phyloP scores from a whole-genome alignment of 2,113 vertebrate species.

The Neolamprologus sp. region DNA sequence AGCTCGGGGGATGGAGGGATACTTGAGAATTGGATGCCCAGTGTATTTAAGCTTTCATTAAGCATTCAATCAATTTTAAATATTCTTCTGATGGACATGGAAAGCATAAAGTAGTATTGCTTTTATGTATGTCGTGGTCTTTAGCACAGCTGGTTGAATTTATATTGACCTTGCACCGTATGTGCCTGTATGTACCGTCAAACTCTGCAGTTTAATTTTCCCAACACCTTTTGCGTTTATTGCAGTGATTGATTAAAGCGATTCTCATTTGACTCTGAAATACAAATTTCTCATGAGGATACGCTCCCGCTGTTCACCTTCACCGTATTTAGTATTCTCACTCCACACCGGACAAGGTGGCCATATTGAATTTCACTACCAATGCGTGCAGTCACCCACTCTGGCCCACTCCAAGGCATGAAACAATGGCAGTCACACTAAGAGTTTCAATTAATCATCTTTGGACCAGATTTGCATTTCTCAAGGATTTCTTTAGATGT shows the following conservation, averaged over 20 bases:
- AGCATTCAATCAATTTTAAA: not conserved
- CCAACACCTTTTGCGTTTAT: not conserved
- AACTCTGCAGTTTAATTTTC: not conserved
- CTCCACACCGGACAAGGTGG: not conserved
- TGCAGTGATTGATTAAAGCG: not conserved
- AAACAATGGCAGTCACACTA: constrained; percentile 26
- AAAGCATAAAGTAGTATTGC: not conserved
- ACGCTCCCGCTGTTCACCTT: constrained; percentile 29
- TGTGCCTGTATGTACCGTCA: not conserved
- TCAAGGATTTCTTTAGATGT: constrained; percentile 28
- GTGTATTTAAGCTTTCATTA: not conserved
- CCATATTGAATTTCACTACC: constrained; percentile 8
- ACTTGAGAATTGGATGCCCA: not conserved
- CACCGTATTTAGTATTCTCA: constrained; percentile 18
- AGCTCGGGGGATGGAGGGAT: not conserved
- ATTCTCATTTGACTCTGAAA: constrained; percentile 7
- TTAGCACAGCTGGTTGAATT: not conserved
- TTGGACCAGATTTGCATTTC: constrained; percentile 36
- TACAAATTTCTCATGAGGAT: not conserved
- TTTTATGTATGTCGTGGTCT: not conserved
- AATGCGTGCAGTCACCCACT: constrained; percentile 12
- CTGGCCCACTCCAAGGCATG: not conserved
- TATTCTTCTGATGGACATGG: not conserved
- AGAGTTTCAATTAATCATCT: constrained; percentile 56
- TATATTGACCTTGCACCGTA: not conserved